These are phyloP conservation scores for Ondatra zibethicus DNA, from an alignment of 2,113 vertebrate genomes.

Conservation along the genomic window DNA sequence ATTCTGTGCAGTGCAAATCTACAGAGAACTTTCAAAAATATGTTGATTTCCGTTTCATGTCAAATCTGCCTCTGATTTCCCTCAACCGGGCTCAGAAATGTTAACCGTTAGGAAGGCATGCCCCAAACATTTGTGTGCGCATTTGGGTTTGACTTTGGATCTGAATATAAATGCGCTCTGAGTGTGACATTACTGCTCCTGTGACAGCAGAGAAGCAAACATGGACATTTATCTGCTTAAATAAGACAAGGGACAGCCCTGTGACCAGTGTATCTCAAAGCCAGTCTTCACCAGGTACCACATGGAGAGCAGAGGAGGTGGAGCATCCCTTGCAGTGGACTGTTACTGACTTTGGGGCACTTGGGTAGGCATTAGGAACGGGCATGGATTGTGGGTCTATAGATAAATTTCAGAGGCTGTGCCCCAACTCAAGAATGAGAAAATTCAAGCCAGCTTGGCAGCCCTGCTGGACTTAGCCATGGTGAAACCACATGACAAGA, in stretches of 20 bases:
- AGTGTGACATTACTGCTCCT: background rate
- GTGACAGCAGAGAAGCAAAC: background rate
- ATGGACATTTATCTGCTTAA: background rate
- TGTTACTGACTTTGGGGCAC: background rate
- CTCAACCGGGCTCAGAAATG: background rate
- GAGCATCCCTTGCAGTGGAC: background rate
- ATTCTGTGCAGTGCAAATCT: background rate
- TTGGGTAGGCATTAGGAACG: background rate
- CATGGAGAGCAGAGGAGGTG: background rate
- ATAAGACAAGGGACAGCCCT: background rate
- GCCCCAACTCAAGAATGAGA: background rate
- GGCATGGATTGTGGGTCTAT: background rate
- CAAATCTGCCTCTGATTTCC: background rate
- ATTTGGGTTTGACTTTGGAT: conserved; percentile 22
- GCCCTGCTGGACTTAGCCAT: conserved; percentile 30
- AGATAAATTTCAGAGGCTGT: background rate
- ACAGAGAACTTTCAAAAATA: background rate
- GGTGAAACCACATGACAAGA: conserved; percentile 17
- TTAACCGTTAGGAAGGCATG: background rate
- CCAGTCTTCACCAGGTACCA: background rate
- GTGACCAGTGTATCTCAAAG: background rate
- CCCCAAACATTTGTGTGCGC: background rate
- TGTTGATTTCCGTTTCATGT: background rate
- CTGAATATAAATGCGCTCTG: background rate
- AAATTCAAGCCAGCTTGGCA: background rate